Evolutionary conservation across 2,113 vertebrate species (phyloP).

Genomic region (Brachionichthys hirsutus): DNA sequence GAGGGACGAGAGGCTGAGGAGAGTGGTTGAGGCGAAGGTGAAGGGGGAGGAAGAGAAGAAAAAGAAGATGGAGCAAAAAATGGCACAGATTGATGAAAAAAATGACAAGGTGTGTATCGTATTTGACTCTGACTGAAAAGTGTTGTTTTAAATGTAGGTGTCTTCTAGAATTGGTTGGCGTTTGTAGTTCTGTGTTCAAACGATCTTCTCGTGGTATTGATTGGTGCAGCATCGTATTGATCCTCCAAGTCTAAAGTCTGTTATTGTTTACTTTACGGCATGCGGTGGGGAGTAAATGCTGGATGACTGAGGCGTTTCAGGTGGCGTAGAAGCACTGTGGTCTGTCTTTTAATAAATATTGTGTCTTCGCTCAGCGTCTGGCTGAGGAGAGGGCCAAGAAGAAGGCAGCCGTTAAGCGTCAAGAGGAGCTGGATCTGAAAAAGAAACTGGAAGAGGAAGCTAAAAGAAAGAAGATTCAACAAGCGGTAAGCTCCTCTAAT

Average conservation of each 20-base stretch:
- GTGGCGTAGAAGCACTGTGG: no score
- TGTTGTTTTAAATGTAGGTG: no score
- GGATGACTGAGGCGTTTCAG: no score
- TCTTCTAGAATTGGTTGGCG: no score
- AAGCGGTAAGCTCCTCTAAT: constrained; percentile 71
- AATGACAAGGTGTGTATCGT: constrained; percentile 85
- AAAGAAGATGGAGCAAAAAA: constrained; percentile 88
- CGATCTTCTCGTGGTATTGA: no score
- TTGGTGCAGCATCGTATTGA: no score
- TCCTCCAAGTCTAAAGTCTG: no score
- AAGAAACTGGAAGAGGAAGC: constrained; percentile 87
- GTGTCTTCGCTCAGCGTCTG: constrained; percentile 68
- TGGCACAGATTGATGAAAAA: constrained; percentile 89
- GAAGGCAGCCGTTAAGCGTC: constrained; percentile 80
- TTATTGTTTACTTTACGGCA: no score
- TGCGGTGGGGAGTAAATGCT: no score
- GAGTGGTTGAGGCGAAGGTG: constrained; percentile 87
- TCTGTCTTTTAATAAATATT: no score
- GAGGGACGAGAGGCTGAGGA: constrained; percentile 85
- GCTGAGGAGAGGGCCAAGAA: constrained; percentile 91
- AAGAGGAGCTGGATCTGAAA: constrained; percentile 86
- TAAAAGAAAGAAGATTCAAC: constrained; percentile 80
- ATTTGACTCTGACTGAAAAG: no score
- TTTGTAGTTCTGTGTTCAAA: no score
- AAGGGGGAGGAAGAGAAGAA: constrained; percentile 88